These are phyloP conservation scores for Drosophila mulleri DNA, from an alignment of 2,888 invertebrate species.

Conservation along the genomic window DNA sequence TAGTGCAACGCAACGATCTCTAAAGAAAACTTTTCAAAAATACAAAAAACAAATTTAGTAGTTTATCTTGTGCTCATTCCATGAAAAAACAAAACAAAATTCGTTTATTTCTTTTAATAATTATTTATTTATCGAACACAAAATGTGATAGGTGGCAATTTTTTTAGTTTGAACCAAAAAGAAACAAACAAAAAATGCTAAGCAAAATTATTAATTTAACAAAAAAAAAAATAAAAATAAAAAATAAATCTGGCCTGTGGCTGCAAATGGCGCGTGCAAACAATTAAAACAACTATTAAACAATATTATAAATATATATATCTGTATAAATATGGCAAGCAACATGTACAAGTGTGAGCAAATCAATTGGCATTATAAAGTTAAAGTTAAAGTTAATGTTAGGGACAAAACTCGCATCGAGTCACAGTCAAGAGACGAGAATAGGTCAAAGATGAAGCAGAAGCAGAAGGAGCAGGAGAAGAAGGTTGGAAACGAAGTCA, in stretches of 20 bases:
- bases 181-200: constrained; percentile 31
- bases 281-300: constrained; percentile 46
- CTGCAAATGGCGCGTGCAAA: constrained; percentile 55
- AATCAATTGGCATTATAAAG: constrained; percentile 63
- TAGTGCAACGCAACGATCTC: constrained; percentile 81
- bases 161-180: constrained; percentile 74
- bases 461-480: neutral
- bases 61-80: constrained; percentile 80
- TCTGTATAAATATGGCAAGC: constrained; percentile 35
- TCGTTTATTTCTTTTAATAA: constrained; percentile 56
- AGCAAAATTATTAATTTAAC: constrained; percentile 50
- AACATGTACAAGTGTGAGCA: constrained; percentile 58
- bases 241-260: constrained; percentile 52
- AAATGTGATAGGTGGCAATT: constrained; percentile 74
- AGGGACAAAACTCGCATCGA: constrained; percentile 58
- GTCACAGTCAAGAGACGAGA: constrained; percentile 54
- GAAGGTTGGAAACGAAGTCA: constrained; percentile 52
- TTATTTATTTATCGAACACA: constrained; percentile 70
- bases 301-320: constrained; percentile 19
- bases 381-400: constrained; percentile 34
- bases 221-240: neutral
- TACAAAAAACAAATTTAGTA: constrained; percentile 52
- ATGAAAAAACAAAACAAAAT: constrained; percentile 56
- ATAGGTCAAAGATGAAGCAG: neutral
- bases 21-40: constrained; percentile 59